phyloP scores from a whole-genome alignment of 2,797 vertebrate genomes.

The Intellagama lesueurii region DNA sequence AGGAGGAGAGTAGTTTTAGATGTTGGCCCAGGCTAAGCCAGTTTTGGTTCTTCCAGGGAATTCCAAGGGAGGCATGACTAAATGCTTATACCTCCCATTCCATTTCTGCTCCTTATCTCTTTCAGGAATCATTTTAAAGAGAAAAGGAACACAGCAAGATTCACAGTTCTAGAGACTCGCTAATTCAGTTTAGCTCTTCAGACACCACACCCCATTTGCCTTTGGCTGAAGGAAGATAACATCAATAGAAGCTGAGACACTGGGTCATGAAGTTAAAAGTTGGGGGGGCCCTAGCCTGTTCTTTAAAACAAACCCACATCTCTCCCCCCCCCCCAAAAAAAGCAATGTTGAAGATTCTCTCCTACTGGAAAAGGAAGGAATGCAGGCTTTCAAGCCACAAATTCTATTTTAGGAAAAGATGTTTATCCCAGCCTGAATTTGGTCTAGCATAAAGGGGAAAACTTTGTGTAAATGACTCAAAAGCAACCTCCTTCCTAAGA shows the following conservation, averaged over 20 bases:
- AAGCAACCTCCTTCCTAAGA: background rate
- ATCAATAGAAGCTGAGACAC: background rate
- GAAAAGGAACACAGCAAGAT: background rate
- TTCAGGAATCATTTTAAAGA: background rate
- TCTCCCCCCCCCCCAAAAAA: background rate
- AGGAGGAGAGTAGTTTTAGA: background rate
- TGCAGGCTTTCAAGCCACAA: background rate
- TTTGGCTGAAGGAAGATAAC: background rate
- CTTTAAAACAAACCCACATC: background rate
- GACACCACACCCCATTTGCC: slow-evolving; percentile 49
- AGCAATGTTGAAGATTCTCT: background rate
- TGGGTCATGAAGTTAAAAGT: background rate
- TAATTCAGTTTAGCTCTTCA: slow-evolving; percentile 26
- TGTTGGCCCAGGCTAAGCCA: background rate
- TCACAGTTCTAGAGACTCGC: background rate
- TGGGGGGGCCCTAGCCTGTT: background rate
- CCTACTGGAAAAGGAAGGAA: background rate
- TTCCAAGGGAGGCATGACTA: background rate
- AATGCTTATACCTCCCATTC: background rate
- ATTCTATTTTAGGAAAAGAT: background rate
- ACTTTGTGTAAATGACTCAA: background rate
- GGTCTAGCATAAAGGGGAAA: background rate
- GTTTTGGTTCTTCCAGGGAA: background rate
- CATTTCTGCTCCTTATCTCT: background rate
- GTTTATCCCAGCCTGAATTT: background rate